These are phyloP conservation scores for Brachypteracias leptosomus DNA, from an alignment of 2,113 vertebrate genomes.

Conservation along the genomic window DNA sequence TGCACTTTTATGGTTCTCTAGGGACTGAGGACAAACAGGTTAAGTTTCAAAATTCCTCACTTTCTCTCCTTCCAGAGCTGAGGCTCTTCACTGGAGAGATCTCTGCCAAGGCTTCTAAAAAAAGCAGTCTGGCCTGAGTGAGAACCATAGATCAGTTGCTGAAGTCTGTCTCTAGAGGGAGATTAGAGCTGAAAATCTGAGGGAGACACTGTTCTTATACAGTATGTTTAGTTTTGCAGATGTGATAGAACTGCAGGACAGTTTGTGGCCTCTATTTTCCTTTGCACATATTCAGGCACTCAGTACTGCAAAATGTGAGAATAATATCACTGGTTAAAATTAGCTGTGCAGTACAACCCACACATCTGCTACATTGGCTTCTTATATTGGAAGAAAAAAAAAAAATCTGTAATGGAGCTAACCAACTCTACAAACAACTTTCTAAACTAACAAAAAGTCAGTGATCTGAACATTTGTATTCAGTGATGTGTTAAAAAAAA, in stretches of 20 bases:
- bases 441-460: background rate
- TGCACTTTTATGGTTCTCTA: background rate
- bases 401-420: background rate
- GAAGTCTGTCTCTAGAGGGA: conserved; percentile 45
- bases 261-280: background rate
- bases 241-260: background rate
- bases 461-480: background rate
- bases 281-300: background rate
- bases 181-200: background rate
- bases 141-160: background rate
- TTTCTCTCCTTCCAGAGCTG: background rate
- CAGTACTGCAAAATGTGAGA: background rate
- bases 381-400: background rate
- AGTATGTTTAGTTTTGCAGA: background rate
- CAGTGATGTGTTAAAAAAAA: background rate
- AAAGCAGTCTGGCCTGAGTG: background rate
- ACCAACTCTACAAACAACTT: background rate
- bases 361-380: background rate
- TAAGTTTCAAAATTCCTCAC: background rate
- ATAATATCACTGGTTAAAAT: background rate
- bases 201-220: background rate
- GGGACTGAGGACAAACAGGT: background rate
- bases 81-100: background rate
- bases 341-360: background rate
- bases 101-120: background rate